Evolutionary conservation across 2,113 vertebrate genomes (phyloP).

Genomic region (Thymallus thymallus): DNA sequence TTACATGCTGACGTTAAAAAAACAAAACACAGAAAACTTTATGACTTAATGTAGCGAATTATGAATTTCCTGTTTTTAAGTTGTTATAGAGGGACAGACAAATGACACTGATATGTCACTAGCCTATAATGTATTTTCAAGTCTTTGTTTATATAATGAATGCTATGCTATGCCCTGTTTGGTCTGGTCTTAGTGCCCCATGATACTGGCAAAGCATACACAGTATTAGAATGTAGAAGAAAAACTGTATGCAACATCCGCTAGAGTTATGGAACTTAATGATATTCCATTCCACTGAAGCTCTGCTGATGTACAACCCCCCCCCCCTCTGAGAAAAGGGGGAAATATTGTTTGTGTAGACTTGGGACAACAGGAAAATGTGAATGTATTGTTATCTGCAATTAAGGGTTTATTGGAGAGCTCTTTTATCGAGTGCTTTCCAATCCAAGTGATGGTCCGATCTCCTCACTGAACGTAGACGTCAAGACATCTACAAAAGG

Average conservation of each 20-base stretch:
- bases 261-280: slow-evolving; percentile 25
- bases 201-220: slow-evolving; percentile 44
- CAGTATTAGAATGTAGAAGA: slow-evolving; percentile 57
- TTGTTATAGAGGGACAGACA: slow-evolving; percentile 5
- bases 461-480: slow-evolving; percentile 16
- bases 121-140: slow-evolving; percentile 50
- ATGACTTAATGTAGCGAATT: slow-evolving; percentile 41
- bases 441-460: slow-evolving; percentile 28
- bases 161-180: slow-evolving; percentile 22
- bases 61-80: slow-evolving; percentile 22
- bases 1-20: slow-evolving; percentile 41
- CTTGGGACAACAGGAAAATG: too few relatives aligned
- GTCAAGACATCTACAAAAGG: neutral
- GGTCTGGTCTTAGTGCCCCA: slow-evolving; percentile 31
- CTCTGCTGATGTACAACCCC: slow-evolving; percentile 64
- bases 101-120: slow-evolving; percentile 47
- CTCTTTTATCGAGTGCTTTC: slow-evolving; percentile 44
- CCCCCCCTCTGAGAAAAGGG: slow-evolving; percentile 26
- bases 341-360: slow-evolving; percentile 15
- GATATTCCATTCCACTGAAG: slow-evolving; percentile 19
- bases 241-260: slow-evolving; percentile 51
- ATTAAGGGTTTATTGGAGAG: too few relatives aligned
- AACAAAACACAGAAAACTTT: slow-evolving; percentile 33
- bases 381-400: too few relatives aligned
- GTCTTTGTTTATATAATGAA: slow-evolving; percentile 44